Base-by-base conservation (phyloP, 2,797 vertebrate species). In the Siniperca scherzeri region DNA sequence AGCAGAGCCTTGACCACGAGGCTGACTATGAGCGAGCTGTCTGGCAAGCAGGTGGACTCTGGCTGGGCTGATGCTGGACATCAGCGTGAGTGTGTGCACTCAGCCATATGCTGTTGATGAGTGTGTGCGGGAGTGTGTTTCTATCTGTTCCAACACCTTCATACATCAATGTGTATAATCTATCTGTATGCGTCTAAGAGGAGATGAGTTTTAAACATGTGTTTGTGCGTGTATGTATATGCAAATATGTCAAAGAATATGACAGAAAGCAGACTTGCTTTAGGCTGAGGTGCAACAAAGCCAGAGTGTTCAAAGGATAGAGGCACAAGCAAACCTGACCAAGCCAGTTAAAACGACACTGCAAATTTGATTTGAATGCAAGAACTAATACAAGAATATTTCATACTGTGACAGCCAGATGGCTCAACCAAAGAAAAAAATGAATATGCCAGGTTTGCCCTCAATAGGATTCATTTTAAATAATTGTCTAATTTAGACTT, bases 1-100 rank as follows among this genome's bases (percentile, higher is more conserved):
- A 71, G 61, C 55, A 27, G 44, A 81, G 77, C 64, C 73, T 61
- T 36, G 83, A 82, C 75, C 66, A 57, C 9, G 21, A 74, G 57
- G 59, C 73, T 77, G 70, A 61, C 86, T 57, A 17, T 8, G 6
- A 50, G 69, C 40, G 13, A 79, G 74, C 62, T 27, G 87, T 78
- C 80, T 90, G 84, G 85, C 81, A 27, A 74, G 66, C 76, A 83
- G 87, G 78, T 84, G 81, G 78, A 69, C 57, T 44, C 56, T 71
- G 61, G 53, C 82, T 16, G 44, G 53, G 52, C 65, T 52, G 59
- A 55, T 68, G 61, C 52, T 57, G 76, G 78, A 74, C 60, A 61
- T 30, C 71, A 50, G 67, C 5, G 27, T 14, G 75, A n/a, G 81
- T 33, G 27, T 53, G 70, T 57, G 70, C 52, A 33, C 25, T 70